phyloP scores from a whole-genome alignment of 1,140 invertebrate species.

The Portunus trituberculatus region DNA sequence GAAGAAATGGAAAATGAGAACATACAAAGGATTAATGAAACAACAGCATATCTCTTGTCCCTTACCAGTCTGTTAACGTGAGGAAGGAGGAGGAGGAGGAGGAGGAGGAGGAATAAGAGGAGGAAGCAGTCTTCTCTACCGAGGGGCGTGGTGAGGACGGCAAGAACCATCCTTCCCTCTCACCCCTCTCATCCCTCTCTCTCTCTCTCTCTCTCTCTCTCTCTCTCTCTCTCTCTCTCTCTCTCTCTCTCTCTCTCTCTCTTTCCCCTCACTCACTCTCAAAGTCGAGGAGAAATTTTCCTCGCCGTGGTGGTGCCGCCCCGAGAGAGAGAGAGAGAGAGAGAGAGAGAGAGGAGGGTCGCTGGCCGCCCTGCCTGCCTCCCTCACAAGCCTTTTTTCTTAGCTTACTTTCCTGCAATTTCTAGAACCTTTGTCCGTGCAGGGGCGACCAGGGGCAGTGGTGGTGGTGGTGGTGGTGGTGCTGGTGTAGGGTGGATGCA shows the following conservation, averaged over 20 bases:
- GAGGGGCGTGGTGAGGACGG: neutral
- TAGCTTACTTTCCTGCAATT: conserved; percentile 22
- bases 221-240: neutral
- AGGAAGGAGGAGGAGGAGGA: too few species aligned
- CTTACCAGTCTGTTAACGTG: too few species aligned
- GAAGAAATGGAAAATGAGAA: too few species aligned
- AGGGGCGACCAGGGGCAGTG: neutral
- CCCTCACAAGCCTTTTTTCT: neutral
- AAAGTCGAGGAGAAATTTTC: conserved; percentile 12
- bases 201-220: conserved; percentile 15
- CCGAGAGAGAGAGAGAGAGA: neutral
- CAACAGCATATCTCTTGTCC: too few species aligned
- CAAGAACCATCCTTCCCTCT: neutral
- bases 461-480: conserved; percentile 16
- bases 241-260: conserved; percentile 21
- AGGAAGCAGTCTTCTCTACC: neutral
- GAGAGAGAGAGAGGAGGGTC: conserved; percentile 17
- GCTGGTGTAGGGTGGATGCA: neutral
- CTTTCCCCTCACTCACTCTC: neutral
- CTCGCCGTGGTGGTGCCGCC: neutral
- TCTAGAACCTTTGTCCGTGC: neutral
- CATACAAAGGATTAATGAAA: too few species aligned
- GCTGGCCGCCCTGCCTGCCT: neutral
- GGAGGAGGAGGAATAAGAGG: neutral
- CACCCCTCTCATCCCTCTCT: neutral